Evolutionary conservation across 2,888 invertebrate genomes (phyloP).

Genomic region (Synanthedon andrenaeformis): DNA sequence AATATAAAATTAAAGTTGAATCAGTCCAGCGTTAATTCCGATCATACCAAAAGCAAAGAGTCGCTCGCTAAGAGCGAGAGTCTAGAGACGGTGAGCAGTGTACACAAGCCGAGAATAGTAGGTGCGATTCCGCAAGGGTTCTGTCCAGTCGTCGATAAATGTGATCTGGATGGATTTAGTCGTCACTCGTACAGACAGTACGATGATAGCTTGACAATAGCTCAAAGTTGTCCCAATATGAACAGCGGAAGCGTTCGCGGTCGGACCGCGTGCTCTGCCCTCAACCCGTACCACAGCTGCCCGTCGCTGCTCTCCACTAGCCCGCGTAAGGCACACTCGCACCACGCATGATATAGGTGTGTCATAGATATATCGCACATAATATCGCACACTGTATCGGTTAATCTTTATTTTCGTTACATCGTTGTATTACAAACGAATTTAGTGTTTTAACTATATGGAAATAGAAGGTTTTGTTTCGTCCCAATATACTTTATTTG

Average conservation of each 20-base stretch:
- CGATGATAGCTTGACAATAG: slow-evolving; percentile 2
- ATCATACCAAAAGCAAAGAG: slow-evolving; percentile 26
- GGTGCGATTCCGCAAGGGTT: slow-evolving; percentile 17
- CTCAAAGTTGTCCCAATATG: slow-evolving; percentile 44
- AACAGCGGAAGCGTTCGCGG: slow-evolving; percentile 17
- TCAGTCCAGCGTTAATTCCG: slow-evolving; percentile 34
- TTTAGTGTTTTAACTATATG: too few species aligned
- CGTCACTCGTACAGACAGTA: slow-evolving; percentile 12
- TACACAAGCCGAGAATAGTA: slow-evolving; percentile 19
- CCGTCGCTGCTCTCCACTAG: slow-evolving; percentile 14
- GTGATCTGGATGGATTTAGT: slow-evolving; percentile 8
- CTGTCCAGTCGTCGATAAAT: slow-evolving; percentile 15
- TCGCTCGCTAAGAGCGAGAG: slow-evolving; percentile 35
- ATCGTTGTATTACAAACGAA: background rate
- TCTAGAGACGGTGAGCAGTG: slow-evolving; percentile 32
- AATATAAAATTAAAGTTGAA: slow-evolving; percentile 47
- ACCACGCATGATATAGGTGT: slow-evolving; percentile 62
- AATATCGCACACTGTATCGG: background rate
- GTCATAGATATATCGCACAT: slow-evolving; percentile 15
- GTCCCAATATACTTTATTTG: too few species aligned
- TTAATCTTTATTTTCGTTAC: background rate
- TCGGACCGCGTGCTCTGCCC: slow-evolving; percentile 20
- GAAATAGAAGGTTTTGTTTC: too few species aligned
- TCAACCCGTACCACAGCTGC: slow-evolving; percentile 16
- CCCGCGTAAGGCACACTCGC: slow-evolving; percentile 43